Evolutionary conservation across 2,888 invertebrate genomes (phyloP), one percentile per base, ranked within the genome.

Genomic region (Proisotoma minuta): DNA sequence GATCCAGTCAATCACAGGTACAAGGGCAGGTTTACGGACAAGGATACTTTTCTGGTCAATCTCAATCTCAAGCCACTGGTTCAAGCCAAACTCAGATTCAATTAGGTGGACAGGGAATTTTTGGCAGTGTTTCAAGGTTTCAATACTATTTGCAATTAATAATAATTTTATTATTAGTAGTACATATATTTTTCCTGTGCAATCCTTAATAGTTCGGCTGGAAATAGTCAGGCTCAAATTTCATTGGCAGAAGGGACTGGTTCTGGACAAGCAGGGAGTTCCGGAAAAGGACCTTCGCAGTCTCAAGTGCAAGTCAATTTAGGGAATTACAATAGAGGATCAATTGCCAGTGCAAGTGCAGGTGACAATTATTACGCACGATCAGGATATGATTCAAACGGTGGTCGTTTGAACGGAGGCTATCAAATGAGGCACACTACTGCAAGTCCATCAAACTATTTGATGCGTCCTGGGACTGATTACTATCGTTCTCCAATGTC

Each of bases 21-120:
- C 68, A 68, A 49, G 68, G 68, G 22, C 62, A 61, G 23, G 68
- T 68, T 10, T 57, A 61, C 29, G 68, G 68, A 2, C 60, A 60
- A 61, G 68, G 68, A 27, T 52, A 60, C 50, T 68, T 68, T 50
- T 68, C 68, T 3, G 68, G 65, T 20, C 68, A 68, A 60, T 62
- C 68, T 23, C 68, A 68, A 28, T 62, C 65, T 20, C 63, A 62
- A 18, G 56, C 59, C 28, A 50, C 65, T 20, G 68, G 68, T 5
- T 48, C 56, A 12, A 68, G 68, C 47, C 68, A 68, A 34, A 64
- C 68, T 50, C 68, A 68, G 57, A 63, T 68, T 39, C 68, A 68
- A 28, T 18, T 68, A 2, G 57, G 65, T 29, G 68, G 68, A 3
- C 43, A 47, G 50, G 65, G 68, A 40, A 68, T 68, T 15, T 53